Evolutionary conservation across 2,888 invertebrate genomes (phyloP).

Genomic region (Ochlodes sylvanus): DNA sequence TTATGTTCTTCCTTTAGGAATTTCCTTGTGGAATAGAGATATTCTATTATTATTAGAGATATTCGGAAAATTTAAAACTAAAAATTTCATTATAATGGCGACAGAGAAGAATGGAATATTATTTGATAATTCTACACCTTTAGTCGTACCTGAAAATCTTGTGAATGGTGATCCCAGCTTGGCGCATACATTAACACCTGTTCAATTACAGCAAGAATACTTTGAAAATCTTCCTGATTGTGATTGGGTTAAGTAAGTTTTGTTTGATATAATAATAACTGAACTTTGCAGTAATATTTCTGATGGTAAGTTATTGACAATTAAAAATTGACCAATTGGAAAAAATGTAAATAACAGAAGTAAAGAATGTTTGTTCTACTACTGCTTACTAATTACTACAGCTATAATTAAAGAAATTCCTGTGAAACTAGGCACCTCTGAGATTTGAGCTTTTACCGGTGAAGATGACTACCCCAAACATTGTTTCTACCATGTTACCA

Average conservation of each 20-base stretch:
- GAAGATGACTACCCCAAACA: too few species aligned
- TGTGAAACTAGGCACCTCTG: too few species aligned
- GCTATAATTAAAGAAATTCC: too few species aligned
- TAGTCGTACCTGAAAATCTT: conserved; percentile 22
- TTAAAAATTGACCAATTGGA: too few species aligned
- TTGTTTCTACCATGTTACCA: too few species aligned
- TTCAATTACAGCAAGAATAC: conserved; percentile 83
- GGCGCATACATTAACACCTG: conserved; percentile 55
- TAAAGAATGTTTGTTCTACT: too few species aligned
- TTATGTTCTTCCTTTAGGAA: not conserved
- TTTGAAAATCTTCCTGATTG: conserved; percentile 84
- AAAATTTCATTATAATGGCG: conserved; percentile 7
- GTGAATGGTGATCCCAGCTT: conserved; percentile 16
- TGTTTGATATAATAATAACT: conserved; percentile 4
- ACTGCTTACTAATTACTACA: too few species aligned
- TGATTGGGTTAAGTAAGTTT: conserved; percentile 81
- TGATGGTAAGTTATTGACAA: too few species aligned
- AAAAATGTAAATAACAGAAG: too few species aligned
- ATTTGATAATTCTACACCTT: conserved; percentile 11
- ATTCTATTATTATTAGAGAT: not conserved
- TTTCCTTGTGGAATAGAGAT: not conserved
- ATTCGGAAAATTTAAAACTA: not conserved
- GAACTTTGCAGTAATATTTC: too few species aligned
- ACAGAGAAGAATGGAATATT: conserved; percentile 10
- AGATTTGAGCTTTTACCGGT: too few species aligned